Evolutionary conservation across 2,797 vertebrate species (phyloP).

Genomic region (Chromobotia macracanthus): DNA sequence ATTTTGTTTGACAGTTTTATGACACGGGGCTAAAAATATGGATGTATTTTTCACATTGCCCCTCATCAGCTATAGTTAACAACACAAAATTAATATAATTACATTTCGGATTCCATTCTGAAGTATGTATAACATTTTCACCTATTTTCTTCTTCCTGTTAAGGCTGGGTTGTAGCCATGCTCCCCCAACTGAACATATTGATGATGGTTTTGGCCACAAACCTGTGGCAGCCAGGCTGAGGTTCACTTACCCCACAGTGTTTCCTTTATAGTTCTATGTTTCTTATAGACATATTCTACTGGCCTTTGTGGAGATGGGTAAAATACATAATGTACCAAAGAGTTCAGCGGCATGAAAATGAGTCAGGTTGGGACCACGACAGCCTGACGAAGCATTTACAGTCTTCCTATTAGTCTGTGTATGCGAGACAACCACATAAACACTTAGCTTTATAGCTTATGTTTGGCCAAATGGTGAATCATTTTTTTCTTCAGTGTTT

Average conservation of each 20-base stretch:
- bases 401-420: conserved; percentile 36
- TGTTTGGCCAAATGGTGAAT: not conserved
- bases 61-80: conserved; percentile 79
- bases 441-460: not conserved
- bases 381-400: conserved; percentile 32
- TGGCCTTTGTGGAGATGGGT: conserved; percentile 5
- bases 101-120: conserved; percentile 81
- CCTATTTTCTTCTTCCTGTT: conserved; percentile 80
- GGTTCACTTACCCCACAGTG: conserved; percentile 44
- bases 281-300: conserved; percentile 11
- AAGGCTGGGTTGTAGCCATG: conserved; percentile 75
- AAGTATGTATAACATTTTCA: conserved; percentile 83
- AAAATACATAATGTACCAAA: conserved; percentile 5
- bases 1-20: conserved; percentile 84
- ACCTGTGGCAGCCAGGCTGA: conserved; percentile 56
- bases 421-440: conserved; percentile 25
- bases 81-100: conserved; percentile 83
- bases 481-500: not conserved
- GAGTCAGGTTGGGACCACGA: conserved; percentile 9
- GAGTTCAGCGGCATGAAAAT: not conserved
- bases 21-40: conserved; percentile 74
- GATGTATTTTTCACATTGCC: conserved; percentile 78
- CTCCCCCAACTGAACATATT: conserved; percentile 67
- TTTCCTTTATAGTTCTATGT: conserved; percentile 21
- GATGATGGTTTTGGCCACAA: conserved; percentile 55